These are phyloP conservation scores for Trissolcus japonicus DNA, from an alignment of 2,888 invertebrate genomes.

Conservation along the genomic window DNA sequence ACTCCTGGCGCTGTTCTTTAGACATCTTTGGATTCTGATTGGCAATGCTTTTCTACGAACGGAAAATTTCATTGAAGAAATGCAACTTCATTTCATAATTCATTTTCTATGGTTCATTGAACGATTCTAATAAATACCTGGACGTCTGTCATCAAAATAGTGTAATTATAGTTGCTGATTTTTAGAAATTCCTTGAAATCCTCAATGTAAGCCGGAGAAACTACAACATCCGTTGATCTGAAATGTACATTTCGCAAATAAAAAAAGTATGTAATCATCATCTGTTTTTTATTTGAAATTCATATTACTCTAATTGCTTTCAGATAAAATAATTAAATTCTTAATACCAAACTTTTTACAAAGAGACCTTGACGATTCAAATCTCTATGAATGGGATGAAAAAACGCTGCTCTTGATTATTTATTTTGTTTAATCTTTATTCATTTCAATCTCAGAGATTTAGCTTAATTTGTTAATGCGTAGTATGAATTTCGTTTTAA, in stretches of 20 bases:
- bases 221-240: constrained; percentile 82
- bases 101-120: background rate
- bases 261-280: no score
- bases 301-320: no score
- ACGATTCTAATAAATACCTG: constrained; percentile 77
- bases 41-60: constrained; percentile 80
- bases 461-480: no score
- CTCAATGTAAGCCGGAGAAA: constrained; percentile 82
- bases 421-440: no score
- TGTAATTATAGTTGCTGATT: constrained; percentile 81
- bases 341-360: no score
- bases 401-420: no score
- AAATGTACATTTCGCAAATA: constrained; percentile 4
- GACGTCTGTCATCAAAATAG: constrained; percentile 84
- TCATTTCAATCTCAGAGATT: no score
- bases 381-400: no score
- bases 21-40: constrained; percentile 83
- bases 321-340: no score
- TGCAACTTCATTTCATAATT: background rate
- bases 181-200: constrained; percentile 81
- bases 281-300: no score
- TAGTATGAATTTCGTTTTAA: background rate
- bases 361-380: no score
- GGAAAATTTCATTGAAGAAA: background rate
- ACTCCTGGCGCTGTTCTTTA: constrained; percentile 80